Evolutionary conservation across 1,140 invertebrate genomes (phyloP), one percentile per base, ranked within the genome.

Genomic region (Ceratina australensis): DNA sequence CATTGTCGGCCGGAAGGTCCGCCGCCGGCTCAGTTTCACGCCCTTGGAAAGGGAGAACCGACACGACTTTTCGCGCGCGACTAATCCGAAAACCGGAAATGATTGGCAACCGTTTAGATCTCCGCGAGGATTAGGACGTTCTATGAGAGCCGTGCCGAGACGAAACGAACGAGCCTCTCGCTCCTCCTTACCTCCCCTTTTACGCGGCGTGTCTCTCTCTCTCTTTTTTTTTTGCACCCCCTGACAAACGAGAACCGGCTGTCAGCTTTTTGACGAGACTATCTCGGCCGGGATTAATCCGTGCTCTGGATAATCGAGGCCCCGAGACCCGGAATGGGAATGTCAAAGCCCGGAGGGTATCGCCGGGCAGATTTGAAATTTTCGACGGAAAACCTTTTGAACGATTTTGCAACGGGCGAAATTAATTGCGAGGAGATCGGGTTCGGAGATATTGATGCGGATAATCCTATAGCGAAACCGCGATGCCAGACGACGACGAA

Each of bases 21-120:
- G 52, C 67, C 77, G 24, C 16, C 57, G 42, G 74, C 20, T 42
- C 47, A 86, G 84, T 89, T 91, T 89, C 89, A 87, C 87, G 87
- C 86, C 76, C 84, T 83, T 83, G 67, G 52, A n/a, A 16, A 65
- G 24, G 33, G 59, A n/a, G 33, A 42, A 42, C 33, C 33, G 61
- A 65, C 59, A 81, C 78, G 85, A 89, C 87, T 87, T 87, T 83
- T 85, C 82, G 79, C 87, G 87, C 86, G 85, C 82, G 82, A 85
- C 89, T 92, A 92, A 92, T 92, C 91, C 90, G 87, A 92, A 84
- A 92, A 92, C 91, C 91, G 91, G 91, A 92, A 92, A 92, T 92
- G 91, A 92, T 92, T 92, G 91, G 91, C 91, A 92, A 92, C 90
- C 91, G 91, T 92, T 92, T 92, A 92, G 90, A 92, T 89, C 82